Base-by-base conservation (phyloP, 2,888 invertebrate species). In the Dioctria rufipes region DNA sequence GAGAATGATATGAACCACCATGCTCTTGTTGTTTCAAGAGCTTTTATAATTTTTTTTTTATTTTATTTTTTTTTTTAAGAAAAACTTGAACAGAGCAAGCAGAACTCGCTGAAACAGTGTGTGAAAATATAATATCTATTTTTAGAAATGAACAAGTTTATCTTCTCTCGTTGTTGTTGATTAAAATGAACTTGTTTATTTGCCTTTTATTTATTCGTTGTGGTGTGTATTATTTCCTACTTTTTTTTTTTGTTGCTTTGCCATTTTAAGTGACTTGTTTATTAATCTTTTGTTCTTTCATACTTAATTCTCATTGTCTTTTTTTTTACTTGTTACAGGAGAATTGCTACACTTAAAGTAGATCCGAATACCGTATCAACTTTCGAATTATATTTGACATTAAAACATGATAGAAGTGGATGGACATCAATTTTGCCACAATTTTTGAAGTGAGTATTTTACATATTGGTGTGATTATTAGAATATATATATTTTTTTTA, bases 381-480 rank as follows among this genome's bases (percentile, higher is more conserved):
- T 83, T 97, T 97, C 89, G 97, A 97, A 90, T 92, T 97, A 85
- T 95, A 95, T 90, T 91, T 97, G 84, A 96, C 95, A 77, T 91
- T 97, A 85, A 95, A 95, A 88, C 96, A 96, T 88, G 95, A 96
- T 87, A 93, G 93, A 82, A 93, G 95, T 85, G 94, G 95, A 87
- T 97, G 97, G 97, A 95, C 94, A 85, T 94, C 94, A 85, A 92
- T 95, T 87, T 91, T 97, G 90, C 95, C 96, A 89, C 96, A 96
- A 89, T 95, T 97, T 90, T 92, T 97, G 90, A 96, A 95, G 96
- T 96, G 90, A 94, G 95, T 93, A 84, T 84, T 5, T 11, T 25
- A 25, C 0, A 25, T 46, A 5, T 46, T 46, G 1, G 2, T 46
- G 49, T 9, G 9, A 46, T 46, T 46, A 6, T 46, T 25, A 1